Percentiles rank a stretch among this genome's conserved stretches.
phyloP scores from a whole-genome alignment of 1,140 invertebrate genomes.

The Anastrepha ludens region DNA sequence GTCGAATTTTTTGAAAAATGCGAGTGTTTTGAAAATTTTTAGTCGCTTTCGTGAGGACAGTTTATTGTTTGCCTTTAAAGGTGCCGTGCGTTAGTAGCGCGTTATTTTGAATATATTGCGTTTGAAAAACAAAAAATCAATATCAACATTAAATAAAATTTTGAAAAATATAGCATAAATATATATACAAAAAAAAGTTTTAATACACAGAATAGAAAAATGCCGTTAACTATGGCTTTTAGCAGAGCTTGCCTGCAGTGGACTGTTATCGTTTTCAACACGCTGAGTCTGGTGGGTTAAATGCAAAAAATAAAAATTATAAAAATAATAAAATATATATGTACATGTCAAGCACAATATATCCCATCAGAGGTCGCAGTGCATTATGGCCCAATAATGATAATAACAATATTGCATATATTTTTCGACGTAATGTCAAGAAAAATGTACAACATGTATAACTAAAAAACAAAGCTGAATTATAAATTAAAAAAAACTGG shows the following conservation, averaged over 20 bases:
- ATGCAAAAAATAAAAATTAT: background rate
- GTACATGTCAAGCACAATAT: too few species aligned
- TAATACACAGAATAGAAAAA: background rate
- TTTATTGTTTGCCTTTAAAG: constrained; percentile 28
- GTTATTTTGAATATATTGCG: background rate
- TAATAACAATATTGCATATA: too few species aligned
- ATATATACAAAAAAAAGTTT: background rate
- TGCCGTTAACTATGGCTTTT: constrained; percentile 42
- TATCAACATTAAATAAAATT: background rate
- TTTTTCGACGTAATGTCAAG: too few species aligned
- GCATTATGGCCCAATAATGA: too few species aligned
- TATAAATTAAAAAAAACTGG: too few species aligned
- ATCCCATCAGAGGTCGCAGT: too few species aligned
- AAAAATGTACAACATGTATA: too few species aligned
- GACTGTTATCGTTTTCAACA: constrained; percentile 56
- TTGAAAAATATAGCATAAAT: background rate
- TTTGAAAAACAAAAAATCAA: background rate
- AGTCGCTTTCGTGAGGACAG: constrained; percentile 1
- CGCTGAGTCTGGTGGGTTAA: constrained; percentile 56
- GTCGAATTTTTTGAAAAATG: constrained; percentile 16
- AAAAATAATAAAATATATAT: background rate
- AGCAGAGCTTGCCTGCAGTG: constrained; percentile 56
- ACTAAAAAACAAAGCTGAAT: too few species aligned
- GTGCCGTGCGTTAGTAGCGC: background rate
- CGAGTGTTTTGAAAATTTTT: constrained; percentile 16